A percentile compares a stretch with the other conserved stretches of the same genome.
Conservation (phyloP, 2,113 vertebrate genomes). For the Myotis davidii region DNA sequence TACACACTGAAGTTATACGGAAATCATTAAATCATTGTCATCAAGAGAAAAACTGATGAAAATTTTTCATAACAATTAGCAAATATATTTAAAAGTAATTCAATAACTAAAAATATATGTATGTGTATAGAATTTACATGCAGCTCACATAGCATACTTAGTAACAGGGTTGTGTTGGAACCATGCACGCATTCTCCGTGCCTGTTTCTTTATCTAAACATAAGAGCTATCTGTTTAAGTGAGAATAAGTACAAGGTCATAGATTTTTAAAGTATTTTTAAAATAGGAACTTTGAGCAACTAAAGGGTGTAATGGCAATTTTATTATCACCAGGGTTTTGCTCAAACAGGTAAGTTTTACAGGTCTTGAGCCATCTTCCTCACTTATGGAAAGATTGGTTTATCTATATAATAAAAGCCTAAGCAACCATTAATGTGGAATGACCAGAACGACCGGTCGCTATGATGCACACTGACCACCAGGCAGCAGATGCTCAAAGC, state of each 20-base stretch:
- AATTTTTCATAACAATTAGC: background rate
- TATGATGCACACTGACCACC: too few relatives aligned
- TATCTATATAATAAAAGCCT: too few relatives aligned
- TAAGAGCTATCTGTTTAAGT: background rate
- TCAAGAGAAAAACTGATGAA: background rate
- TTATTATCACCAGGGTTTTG: background rate
- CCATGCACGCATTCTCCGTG: background rate
- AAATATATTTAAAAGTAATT: background rate
- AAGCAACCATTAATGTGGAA: too few relatives aligned
- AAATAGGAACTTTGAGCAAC: background rate
- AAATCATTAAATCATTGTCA: background rate
- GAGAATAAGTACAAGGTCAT: background rate
- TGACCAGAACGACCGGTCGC: too few relatives aligned
- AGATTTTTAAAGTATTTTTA: constrained; percentile 9
- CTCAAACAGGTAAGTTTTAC: background rate
- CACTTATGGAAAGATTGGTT: background rate
- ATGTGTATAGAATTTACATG: background rate
- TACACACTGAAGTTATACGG: background rate
- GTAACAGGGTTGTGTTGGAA: background rate
- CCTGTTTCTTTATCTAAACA: background rate
- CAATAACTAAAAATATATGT: background rate
- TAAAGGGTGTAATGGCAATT: background rate
- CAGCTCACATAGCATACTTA: background rate
- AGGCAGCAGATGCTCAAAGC: too few relatives aligned
- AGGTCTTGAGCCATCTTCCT: background rate